Percentiles rank a stretch among this genome's conserved stretches.
Evolutionary conservation across 2,888 invertebrate genomes (phyloP).

Genomic region (Hyles lineata): DNA sequence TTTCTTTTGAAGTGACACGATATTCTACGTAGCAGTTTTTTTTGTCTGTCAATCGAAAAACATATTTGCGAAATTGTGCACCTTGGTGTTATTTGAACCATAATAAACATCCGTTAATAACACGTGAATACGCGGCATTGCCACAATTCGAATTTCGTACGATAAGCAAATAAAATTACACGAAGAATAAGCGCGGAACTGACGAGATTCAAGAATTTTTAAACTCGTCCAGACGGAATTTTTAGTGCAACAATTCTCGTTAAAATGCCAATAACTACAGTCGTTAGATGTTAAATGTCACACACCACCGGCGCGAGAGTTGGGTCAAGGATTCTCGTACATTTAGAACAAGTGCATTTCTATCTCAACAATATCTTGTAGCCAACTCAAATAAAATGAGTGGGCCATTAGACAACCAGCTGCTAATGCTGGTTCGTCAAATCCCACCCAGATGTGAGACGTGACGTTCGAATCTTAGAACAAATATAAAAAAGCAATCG

Average conservation of each 20-base stretch:
- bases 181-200: background rate
- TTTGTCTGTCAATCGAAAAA: background rate
- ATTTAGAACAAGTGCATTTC: constrained; percentile 43
- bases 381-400: background rate
- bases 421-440: background rate
- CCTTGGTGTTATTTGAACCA: background rate
- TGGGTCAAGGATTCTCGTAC: constrained; percentile 60
- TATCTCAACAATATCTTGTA: constrained; percentile 15
- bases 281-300: constrained; percentile 44
- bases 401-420: background rate
- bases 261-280: constrained; percentile 56
- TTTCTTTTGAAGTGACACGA: too few species aligned
- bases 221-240: constrained; percentile 35
- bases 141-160: background rate
- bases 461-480: constrained; percentile 4
- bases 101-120: background rate
- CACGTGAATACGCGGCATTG: background rate
- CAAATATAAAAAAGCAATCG: background rate
- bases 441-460: constrained; percentile 4
- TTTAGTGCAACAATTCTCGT: constrained; percentile 46
- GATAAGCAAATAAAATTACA: constrained; percentile 2
- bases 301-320: constrained; percentile 42
- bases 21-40: background rate
- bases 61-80: background rate
- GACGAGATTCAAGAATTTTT: background rate